Conservation (phyloP, 2,797 vertebrate genomes). For the Brotula barbata region DNA sequence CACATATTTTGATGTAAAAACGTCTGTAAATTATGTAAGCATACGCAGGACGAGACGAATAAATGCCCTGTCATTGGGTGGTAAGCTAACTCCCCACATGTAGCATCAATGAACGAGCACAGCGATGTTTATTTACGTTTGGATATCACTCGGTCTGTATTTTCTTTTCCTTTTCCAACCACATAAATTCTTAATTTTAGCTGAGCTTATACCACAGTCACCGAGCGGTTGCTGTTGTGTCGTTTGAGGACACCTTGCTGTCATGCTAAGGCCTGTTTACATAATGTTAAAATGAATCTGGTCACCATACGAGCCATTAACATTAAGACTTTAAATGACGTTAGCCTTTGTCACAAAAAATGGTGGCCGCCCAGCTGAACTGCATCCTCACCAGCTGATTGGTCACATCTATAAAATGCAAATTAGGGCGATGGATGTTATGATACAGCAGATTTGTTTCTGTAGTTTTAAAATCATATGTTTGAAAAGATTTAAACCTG, state of each 20-base stretch:
- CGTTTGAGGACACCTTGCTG: neutral
- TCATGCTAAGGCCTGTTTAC: neutral
- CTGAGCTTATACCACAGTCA: neutral
- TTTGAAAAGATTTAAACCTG: neutral
- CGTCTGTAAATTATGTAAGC: neutral
- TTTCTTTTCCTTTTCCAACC: neutral
- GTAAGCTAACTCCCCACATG: neutral
- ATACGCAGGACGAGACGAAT: neutral
- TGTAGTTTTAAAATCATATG: neutral
- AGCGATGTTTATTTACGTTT: too few species aligned
- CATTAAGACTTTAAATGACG: conserved; percentile 12
- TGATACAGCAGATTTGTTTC: neutral
- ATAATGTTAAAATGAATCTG: neutral
- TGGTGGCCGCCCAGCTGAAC: conserved; percentile 60
- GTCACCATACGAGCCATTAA: conserved; percentile 1
- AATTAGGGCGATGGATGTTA: conserved; percentile 24
- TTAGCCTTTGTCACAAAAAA: conserved; percentile 57
- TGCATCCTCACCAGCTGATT: conserved; percentile 58
- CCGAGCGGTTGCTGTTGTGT: neutral
- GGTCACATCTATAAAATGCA: conserved; percentile 21
- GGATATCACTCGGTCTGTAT: too few species aligned
- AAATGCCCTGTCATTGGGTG: conserved; percentile 55
- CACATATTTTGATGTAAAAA: neutral
- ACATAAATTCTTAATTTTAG: neutral
- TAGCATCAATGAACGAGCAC: neutral